Conservation (phyloP, 1,140 invertebrate species). For the Halesus radiatus region DNA sequence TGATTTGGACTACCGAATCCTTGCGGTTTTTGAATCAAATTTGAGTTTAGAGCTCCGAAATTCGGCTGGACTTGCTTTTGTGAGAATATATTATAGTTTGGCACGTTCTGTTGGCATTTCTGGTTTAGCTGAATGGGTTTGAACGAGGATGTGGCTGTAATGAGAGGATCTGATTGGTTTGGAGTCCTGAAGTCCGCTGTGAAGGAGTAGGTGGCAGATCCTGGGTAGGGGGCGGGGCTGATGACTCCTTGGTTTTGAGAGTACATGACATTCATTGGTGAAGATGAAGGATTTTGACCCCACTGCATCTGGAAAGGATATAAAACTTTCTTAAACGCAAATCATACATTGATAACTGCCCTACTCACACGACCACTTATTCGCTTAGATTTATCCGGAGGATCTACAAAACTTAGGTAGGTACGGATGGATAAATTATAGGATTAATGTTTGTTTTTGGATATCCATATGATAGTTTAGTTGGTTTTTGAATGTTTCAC, state of each 20-base stretch:
- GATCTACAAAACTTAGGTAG: too few species aligned
- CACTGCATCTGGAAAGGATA: slow-evolving; percentile 73
- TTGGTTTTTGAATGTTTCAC: too few species aligned
- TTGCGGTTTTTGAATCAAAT: slow-evolving; percentile 42
- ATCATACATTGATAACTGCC: too few species aligned
- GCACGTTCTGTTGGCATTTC: slow-evolving; percentile 44
- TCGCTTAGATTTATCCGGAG: too few species aligned
- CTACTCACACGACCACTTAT: too few species aligned
- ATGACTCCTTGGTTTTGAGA: slow-evolving; percentile 73
- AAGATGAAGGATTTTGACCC: slow-evolving; percentile 72
- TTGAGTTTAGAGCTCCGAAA: slow-evolving; percentile 27
- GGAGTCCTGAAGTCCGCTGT: slow-evolving; percentile 82
- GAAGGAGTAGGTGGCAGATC: slow-evolving; percentile 80
- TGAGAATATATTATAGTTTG: slow-evolving; percentile 55
- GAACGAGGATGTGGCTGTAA: slow-evolving; percentile 67
- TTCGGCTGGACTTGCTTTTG: slow-evolving; percentile 60
- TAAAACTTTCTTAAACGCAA: neutral
- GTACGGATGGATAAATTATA: too few species aligned
- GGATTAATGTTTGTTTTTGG: too few species aligned
- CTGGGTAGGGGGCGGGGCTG: slow-evolving; percentile 74
- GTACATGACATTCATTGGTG: slow-evolving; percentile 73
- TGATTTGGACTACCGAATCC: slow-evolving; percentile 36
- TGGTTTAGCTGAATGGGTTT: slow-evolving; percentile 61
- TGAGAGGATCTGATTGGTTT: slow-evolving; percentile 67
- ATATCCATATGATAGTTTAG: too few species aligned